These are phyloP conservation scores for Agonum fuliginosum DNA, from an alignment of 2,888 invertebrate species.

Conservation along the genomic window DNA sequence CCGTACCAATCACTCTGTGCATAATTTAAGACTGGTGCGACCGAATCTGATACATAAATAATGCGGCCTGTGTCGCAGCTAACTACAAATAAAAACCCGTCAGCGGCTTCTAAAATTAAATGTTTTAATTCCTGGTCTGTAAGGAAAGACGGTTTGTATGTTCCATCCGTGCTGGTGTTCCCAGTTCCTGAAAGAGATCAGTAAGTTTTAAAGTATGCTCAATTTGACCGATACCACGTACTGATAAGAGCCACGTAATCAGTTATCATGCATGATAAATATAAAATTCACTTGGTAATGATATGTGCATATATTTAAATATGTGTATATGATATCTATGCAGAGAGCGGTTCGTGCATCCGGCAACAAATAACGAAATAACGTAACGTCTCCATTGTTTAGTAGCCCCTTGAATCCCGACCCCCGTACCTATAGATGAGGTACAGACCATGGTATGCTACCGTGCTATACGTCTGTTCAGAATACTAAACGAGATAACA, in stretches of 20 bases:
- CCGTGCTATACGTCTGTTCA: background rate
- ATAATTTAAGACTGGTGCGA: constrained; percentile 97
- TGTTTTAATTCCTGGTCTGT: constrained; percentile 99
- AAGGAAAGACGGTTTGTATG: constrained; percentile 98
- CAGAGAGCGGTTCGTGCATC: constrained; percentile 59
- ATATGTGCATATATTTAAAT: background rate
- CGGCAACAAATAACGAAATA: constrained; percentile 60
- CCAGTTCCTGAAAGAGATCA: constrained; percentile 91
- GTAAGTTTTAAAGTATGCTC: too few species aligned
- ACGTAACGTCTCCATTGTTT: constrained; percentile 62
- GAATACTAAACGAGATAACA: constrained; percentile 40
- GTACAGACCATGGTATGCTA: background rate
- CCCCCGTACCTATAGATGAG: too few species aligned
- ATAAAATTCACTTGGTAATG: background rate
- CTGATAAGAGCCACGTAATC: constrained; percentile 48
- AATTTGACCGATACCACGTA: constrained; percentile 38
- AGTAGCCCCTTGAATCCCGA: constrained; percentile 35
- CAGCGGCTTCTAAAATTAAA: constrained; percentile 98
- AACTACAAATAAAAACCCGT: constrained; percentile 97
- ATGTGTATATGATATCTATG: constrained; percentile 60
- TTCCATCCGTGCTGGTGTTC: constrained; percentile 96
- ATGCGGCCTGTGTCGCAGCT: constrained; percentile 98
- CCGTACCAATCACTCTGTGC: constrained; percentile 99
- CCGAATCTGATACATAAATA: constrained; percentile 98
- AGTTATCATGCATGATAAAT: too few species aligned